Conservation (phyloP, 2,888 invertebrate species). For the Conops quadrifasciatus region DNA sequence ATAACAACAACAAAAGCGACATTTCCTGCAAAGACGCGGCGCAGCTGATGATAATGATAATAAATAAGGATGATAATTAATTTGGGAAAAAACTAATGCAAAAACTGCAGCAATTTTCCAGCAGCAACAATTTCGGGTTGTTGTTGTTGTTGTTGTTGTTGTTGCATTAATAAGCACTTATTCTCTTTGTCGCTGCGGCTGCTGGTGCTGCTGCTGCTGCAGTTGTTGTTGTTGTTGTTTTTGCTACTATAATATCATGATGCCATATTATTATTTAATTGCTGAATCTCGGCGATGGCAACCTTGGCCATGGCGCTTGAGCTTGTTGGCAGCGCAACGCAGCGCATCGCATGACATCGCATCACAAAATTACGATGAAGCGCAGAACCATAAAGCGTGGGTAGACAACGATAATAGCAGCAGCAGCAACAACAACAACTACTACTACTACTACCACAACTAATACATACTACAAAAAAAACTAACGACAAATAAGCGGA, state of each 20-base stretch:
- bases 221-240: conserved; percentile 1
- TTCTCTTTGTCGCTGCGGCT: neutral
- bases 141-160: conserved; percentile 13
- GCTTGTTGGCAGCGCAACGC: neutral
- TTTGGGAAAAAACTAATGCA: conserved; percentile 23
- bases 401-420: conserved; percentile 19
- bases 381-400: conserved; percentile 30
- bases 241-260: too few relatives aligned
- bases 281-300: too few relatives aligned
- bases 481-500: neutral
- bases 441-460: neutral
- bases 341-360: conserved; percentile 12
- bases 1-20: conserved; percentile 7
- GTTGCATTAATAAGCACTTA: conserved; percentile 16
- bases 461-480: neutral
- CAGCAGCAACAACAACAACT: conserved; percentile 1
- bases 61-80: conserved; percentile 12
- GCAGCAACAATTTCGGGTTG: neutral
- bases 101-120: neutral
- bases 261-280: too few relatives aligned
- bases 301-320: conserved; percentile 31
- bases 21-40: neutral
- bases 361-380: too few relatives aligned
- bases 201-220: conserved; percentile 3
- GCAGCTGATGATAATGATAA: neutral